phyloP scores from a whole-genome alignment of 2,797 vertebrate genomes.

The Diceros bicornis region DNA sequence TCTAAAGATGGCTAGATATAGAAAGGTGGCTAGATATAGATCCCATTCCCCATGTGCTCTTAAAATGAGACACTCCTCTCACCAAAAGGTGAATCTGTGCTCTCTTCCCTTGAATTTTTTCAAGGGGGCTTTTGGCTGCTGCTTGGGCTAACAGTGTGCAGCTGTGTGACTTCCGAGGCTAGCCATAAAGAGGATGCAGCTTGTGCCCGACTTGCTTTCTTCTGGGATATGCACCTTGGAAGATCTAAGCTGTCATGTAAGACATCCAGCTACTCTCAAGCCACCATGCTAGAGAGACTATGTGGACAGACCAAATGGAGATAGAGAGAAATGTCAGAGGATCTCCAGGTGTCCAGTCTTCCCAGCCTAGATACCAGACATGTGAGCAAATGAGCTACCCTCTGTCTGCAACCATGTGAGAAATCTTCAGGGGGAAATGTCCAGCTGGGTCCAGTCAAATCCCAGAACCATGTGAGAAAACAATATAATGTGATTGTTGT shows the following conservation, averaged over 20 bases:
- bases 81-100: neutral
- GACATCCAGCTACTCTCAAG: neutral
- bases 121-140: neutral
- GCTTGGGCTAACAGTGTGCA: neutral
- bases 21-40: neutral
- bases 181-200: too few relatives aligned
- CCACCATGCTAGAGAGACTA: neutral
- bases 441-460: neutral
- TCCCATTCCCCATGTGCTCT: neutral
- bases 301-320: neutral
- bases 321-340: neutral
- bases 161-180: neutral
- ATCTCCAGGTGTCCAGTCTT: neutral
- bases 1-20: neutral
- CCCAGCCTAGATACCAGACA: neutral
- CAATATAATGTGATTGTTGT: too few relatives aligned
- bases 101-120: neutral
- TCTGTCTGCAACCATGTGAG: neutral
- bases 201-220: neutral
- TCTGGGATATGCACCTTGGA: neutral
- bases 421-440: neutral
- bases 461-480: neutral
- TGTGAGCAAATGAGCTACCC: neutral
- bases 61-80: neutral
- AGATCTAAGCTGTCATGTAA: neutral